phyloP scores from a whole-genome alignment of 2,797 vertebrate genomes.

The Oryzias sinensis region DNA sequence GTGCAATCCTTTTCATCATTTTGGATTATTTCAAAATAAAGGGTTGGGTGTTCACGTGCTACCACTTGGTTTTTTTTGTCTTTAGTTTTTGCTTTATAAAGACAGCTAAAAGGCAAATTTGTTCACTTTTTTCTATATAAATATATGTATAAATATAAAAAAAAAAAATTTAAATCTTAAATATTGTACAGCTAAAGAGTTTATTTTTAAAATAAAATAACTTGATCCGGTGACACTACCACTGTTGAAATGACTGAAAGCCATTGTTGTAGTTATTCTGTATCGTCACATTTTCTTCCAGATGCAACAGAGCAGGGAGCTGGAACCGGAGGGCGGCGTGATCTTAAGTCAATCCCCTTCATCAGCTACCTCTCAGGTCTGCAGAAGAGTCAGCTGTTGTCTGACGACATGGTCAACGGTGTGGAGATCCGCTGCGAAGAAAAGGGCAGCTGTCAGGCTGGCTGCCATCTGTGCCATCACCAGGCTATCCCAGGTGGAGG shows the following conservation, averaged over 20 bases:
- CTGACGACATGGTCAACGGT: constrained; percentile 89
- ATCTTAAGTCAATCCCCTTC: constrained; percentile 93
- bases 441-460: constrained; percentile 90
- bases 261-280: no score
- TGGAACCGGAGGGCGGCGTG: constrained; percentile 79
- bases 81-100: no score
- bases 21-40: constrained; percentile 16
- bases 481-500: constrained; percentile 51
- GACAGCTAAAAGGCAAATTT: no score
- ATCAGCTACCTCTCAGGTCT: constrained; percentile 94
- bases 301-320: constrained; percentile 89
- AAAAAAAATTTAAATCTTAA: no score
- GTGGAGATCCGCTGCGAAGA: constrained; percentile 96
- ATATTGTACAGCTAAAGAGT: no score
- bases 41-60: constrained; percentile 5
- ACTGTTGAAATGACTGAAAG: no score
- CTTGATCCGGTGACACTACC: no score
- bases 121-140: no score
- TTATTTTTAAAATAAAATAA: no score
- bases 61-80: no score
- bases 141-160: no score
- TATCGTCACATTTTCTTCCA: constrained; percentile 47
- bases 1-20: background rate
- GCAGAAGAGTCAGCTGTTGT: constrained; percentile 92
- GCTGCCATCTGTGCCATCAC: constrained; percentile 91